A percentile compares a stretch with the other conserved stretches of the same genome.
Conservation (phyloP, 2,797 vertebrate species). For the Clamator glandarius region DNA sequence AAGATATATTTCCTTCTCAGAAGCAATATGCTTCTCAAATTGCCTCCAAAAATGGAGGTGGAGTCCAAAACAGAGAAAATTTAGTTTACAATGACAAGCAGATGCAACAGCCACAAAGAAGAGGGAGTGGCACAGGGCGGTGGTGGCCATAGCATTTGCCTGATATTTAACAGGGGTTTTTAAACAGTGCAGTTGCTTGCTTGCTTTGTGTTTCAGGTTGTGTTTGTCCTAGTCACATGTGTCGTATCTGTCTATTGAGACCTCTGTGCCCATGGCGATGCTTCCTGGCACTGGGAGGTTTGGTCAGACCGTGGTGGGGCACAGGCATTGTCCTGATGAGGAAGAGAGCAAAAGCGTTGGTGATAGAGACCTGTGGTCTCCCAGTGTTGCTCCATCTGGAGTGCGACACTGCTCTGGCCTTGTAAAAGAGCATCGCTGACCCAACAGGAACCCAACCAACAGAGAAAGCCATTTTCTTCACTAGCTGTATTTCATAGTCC, state of each 20-base stretch:
- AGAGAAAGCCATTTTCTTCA: background rate
- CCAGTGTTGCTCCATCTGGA: background rate
- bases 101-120: background rate
- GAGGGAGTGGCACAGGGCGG: background rate
- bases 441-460: background rate
- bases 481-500: fast-evolving
- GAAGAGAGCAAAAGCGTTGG: background rate
- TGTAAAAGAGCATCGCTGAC: background rate
- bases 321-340: fast-evolving
- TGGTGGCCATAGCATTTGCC: background rate
- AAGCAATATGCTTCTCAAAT: background rate
- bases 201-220: background rate
- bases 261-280: background rate
- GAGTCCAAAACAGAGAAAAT: background rate
- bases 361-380: background rate
- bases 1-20: background rate
- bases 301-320: background rate
- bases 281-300: background rate
- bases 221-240: background rate
- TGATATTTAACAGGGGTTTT: background rate
- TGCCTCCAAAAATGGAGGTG: background rate
- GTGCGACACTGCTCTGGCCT: background rate
- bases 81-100: background rate
- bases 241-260: fast-evolving
- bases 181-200: background rate